Evolutionary conservation across 2,113 vertebrate species (phyloP).

Genomic region (Todiramphus chloris): DNA sequence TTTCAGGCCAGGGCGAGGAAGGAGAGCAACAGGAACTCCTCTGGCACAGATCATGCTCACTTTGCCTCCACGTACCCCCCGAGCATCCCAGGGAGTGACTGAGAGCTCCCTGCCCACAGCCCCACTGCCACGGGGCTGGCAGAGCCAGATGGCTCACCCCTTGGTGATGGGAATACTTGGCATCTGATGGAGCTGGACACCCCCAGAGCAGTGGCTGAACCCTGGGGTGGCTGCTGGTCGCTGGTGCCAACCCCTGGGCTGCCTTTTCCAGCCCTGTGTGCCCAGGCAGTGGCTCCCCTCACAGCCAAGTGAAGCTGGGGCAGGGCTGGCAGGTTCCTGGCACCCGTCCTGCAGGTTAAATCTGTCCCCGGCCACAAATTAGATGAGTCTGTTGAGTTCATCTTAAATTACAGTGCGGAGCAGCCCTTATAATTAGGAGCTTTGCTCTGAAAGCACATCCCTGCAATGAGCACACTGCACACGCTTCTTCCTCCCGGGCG

Average conservation of each 20-base stretch:
- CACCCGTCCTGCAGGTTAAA: constrained; percentile 32
- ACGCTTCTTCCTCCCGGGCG: background rate
- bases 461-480: background rate
- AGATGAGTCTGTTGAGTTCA: constrained; percentile 9
- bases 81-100: background rate
- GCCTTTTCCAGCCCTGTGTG: rapidly evolving
- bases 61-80: rapidly evolving
- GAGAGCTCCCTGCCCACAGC: background rate
- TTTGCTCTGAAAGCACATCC: background rate
- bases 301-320: background rate
- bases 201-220: background rate
- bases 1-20: background rate
- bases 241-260: background rate
- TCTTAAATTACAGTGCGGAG: constrained; percentile 45
- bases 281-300: background rate
- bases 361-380: constrained; percentile 55
- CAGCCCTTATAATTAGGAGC: constrained; percentile 20
- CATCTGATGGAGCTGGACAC: background rate
- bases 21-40: background rate
- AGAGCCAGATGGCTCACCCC: background rate
- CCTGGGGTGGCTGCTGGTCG: rapidly evolving
- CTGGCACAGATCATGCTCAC: background rate
- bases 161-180: rapidly evolving
- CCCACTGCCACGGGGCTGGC: rapidly evolving
- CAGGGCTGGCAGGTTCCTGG: background rate